Evolutionary conservation across 2,113 vertebrate species (phyloP).

Genomic region (Tretioscincus oriximinensis): DNA sequence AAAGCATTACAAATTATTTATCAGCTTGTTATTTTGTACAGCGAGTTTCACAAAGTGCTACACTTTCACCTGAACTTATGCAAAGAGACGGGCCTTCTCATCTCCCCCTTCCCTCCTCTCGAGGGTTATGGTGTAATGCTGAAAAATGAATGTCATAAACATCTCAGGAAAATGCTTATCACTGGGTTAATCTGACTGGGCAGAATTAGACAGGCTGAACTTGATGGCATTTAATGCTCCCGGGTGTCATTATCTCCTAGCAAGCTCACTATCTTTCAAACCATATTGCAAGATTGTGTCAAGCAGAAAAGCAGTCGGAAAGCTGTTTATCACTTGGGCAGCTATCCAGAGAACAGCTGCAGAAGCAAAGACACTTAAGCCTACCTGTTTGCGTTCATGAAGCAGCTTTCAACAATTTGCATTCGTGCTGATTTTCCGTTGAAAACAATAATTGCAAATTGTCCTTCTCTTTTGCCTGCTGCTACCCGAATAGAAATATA

Average conservation of each 20-base stretch:
- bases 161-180: conserved; percentile 43
- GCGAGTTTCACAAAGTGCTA: conserved; percentile 18
- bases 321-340: conserved; percentile 61
- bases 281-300: conserved; percentile 60
- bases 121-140: accelerated
- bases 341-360: conserved; percentile 54
- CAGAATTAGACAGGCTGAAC: conserved; percentile 56
- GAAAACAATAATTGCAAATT: conserved; percentile 63
- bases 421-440: conserved; percentile 59
- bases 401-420: conserved; percentile 54
- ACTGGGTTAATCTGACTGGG: conserved; percentile 52
- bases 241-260: conserved; percentile 61
- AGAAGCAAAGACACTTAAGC: conserved; percentile 53
- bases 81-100: neutral
- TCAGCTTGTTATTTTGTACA: conserved; percentile 43
- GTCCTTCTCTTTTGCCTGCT: neutral
- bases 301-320: conserved; percentile 42
- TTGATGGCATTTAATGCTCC: conserved; percentile 42
- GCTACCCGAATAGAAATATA: conserved; percentile 43
- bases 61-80: neutral
- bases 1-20: conserved; percentile 50
- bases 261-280: conserved; percentile 60
- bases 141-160: neutral
- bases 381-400: conserved; percentile 53
- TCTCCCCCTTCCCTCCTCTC: conserved; percentile 4